Percentiles rank a stretch among this genome's conserved stretches.
phyloP scores from a whole-genome alignment of 2,797 vertebrate species.

The Phataginus tetradactyla region DNA sequence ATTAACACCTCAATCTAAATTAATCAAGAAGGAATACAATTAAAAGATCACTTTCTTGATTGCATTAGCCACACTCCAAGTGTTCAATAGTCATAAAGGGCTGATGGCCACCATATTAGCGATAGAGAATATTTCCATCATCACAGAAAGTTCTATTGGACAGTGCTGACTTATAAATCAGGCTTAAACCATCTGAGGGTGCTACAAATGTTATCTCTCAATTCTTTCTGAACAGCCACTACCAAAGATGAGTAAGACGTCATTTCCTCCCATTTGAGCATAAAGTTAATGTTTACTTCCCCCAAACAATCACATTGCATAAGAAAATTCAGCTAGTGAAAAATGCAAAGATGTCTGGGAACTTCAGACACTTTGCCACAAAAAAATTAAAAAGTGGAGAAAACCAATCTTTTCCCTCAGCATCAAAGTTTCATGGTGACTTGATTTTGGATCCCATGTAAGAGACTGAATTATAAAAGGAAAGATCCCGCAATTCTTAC shows the following conservation, averaged over 20 bases:
- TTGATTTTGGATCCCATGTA: conserved; percentile 33
- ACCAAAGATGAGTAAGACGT: background rate
- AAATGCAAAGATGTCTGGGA: background rate
- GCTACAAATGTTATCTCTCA: background rate
- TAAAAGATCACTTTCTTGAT: background rate
- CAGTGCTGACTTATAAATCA: background rate
- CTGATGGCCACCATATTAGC: background rate
- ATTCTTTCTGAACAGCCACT: background rate
- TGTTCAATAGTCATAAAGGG: background rate
- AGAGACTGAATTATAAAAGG: conserved; percentile 13
- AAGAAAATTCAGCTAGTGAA: conserved; percentile 25
- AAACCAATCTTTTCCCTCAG: background rate
- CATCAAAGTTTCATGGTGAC: background rate
- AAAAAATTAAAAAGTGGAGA: background rate
- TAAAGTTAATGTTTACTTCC: background rate
- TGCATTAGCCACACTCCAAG: background rate
- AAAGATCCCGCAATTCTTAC: background rate
- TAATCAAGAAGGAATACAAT: background rate
- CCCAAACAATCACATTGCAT: background rate
- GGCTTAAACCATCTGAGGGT: background rate
- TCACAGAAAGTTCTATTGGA: background rate
- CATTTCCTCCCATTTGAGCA: background rate
- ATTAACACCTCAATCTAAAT: conserved; percentile 17
- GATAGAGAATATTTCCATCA: background rate
- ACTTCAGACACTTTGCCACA: background rate